These are phyloP conservation scores for Eulithis testata DNA, from an alignment of 2,888 invertebrate genomes.

Conservation along the genomic window DNA sequence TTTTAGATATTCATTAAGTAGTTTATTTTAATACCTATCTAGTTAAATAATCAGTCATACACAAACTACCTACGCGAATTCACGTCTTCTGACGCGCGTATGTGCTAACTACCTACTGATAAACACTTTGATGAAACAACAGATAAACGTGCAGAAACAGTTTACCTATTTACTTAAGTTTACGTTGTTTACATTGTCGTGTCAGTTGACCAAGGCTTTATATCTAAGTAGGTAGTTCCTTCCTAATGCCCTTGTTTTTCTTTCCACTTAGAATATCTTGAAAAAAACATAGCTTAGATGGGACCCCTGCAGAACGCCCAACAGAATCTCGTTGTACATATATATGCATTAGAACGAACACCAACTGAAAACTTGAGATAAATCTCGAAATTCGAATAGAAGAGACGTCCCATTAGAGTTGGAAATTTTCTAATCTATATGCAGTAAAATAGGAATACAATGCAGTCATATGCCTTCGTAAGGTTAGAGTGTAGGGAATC, in stretches of 20 bases:
- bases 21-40: not conserved
- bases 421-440: not conserved
- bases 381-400: not conserved
- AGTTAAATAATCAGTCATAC: not conserved
- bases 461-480: not conserved
- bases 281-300: not conserved
- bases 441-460: not conserved
- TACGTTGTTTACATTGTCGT: not conserved
- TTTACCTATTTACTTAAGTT: slow-evolving; percentile 9
- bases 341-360: not conserved
- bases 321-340: too few relatives aligned
- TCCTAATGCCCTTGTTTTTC: not conserved
- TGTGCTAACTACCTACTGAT: slow-evolving; percentile 16
- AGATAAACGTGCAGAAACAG: slow-evolving; percentile 16
- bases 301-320: slow-evolving; percentile 1
- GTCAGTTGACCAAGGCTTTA: not conserved
- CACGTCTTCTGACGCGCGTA: slow-evolving; percentile 12
- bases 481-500: not conserved
- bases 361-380: not conserved
- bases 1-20: not conserved
- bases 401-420: not conserved
- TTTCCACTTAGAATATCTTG: not conserved
- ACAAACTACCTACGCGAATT: not conserved
- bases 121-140: slow-evolving; percentile 25
- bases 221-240: not conserved